Base-by-base conservation (phyloP, 1,140 invertebrate genomes). In the Cydia pomonella region DNA sequence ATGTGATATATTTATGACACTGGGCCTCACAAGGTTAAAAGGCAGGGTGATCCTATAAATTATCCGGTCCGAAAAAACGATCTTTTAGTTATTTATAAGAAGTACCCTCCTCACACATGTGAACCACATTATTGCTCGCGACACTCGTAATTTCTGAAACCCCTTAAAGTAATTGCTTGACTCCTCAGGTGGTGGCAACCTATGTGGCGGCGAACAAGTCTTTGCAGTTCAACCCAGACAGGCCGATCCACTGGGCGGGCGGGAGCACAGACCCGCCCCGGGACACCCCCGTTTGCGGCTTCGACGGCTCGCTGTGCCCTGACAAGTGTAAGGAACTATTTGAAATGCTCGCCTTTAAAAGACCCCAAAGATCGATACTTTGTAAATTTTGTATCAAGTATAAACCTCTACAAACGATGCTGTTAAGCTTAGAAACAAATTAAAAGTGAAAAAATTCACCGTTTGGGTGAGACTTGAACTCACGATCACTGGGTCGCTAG, bases 221-320 rank as follows among this genome's bases (percentile, higher is more conserved):
- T 1, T 92, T 97, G 59, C 95, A 96, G 75, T 96, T 96, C 74
- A 94, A 97, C 1, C 87, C 93, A 6, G 95, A 94, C 9, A 95
- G 95, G 73, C 93, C 93, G 13, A 98, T 99, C 53, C 96, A 98
- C 86, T 99, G 98, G 98, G 95, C 98, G 3, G 97, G 98, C 12
- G 96, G 95, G 0, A 92, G 95, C 21, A 94, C 93, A 0, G 93
- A 93, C 2, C 96, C 97, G 2, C 98, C 98, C 0, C 95, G 95
- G 0, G 98, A 99, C 92, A 97, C 95, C 1, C 98, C 98, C 0
- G 93, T 93, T 47, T 99, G 98, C 91, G 98, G 98, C 50, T 99
- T 97, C 89, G 98, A 99, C 88, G 96, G 96, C 27, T 96, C 97
- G 0, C 95, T 98, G 66, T 99, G 98, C 88, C 95, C 96, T 7